These are phyloP conservation scores for Liasis olivaceus DNA, from an alignment of 2,797 vertebrate species.

Conservation along the genomic window DNA sequence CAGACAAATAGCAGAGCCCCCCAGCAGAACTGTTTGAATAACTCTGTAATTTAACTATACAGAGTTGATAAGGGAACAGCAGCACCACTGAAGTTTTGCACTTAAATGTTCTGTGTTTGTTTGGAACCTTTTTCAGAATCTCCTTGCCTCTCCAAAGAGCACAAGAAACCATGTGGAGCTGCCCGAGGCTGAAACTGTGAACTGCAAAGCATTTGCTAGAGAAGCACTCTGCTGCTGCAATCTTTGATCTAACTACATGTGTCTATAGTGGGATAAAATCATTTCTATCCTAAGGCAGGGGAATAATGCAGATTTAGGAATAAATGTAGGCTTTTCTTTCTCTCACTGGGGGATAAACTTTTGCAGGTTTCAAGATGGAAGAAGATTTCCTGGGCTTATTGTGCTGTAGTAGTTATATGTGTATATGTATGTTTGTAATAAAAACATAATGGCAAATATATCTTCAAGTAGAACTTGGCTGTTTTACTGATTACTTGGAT, in stretches of 20 bases:
- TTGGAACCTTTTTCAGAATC: slow-evolving; percentile 9
- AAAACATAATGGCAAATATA: not conserved
- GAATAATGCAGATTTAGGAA: slow-evolving; percentile 23
- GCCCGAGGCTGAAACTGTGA: not conserved
- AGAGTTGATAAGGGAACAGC: not conserved
- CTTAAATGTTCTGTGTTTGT: not conserved
- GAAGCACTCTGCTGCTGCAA: not conserved
- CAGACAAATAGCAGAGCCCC: not conserved
- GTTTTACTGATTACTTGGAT: not conserved
- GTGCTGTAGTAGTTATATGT: not conserved
- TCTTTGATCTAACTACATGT: slow-evolving; percentile 17
- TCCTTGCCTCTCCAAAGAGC: slow-evolving; percentile 17
- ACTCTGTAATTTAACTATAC: slow-evolving; percentile 9
- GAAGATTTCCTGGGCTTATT: slow-evolving; percentile 1
- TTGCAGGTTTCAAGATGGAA: slow-evolving; percentile 25
- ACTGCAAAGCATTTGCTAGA: slow-evolving; percentile 11
- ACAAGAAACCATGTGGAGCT: slow-evolving; percentile 3
- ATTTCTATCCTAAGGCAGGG: slow-evolving; percentile 21
- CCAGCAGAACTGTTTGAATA: not conserved
- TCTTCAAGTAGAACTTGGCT: not conserved
- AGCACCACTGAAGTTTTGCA: not conserved
- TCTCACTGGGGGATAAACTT: slow-evolving; percentile 3
- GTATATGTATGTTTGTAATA: not conserved
- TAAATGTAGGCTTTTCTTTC: not conserved
- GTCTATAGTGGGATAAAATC: slow-evolving; percentile 27